Conservation (phyloP, 2,797 vertebrate species). For the Sebastes vulpes region DNA sequence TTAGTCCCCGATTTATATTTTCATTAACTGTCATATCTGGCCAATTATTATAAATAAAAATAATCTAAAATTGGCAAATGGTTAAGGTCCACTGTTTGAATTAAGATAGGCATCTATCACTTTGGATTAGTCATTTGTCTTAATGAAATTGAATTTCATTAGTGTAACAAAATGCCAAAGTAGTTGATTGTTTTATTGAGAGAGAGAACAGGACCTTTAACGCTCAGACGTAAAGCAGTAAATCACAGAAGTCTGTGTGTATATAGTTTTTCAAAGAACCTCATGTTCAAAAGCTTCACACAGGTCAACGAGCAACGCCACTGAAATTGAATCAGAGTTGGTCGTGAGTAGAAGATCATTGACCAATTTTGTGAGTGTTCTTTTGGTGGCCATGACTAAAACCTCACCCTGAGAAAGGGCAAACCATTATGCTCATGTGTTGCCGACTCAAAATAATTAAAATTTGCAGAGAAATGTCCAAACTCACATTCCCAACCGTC, state of each 20-base stretch:
- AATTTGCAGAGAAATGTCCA: neutral
- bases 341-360: neutral
- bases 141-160: neutral
- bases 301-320: neutral
- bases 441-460: neutral
- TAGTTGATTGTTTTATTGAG: neutral
- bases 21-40: neutral
- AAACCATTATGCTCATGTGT: neutral
- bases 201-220: neutral
- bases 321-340: slow-evolving; percentile 5
- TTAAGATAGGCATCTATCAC: neutral
- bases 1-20: neutral
- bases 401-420: neutral
- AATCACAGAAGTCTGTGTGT: neutral
- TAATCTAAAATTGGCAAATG: neutral
- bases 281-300: neutral
- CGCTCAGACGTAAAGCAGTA: neutral
- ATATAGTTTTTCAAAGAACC: neutral
- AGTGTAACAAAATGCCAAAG: neutral
- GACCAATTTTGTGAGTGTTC: neutral
- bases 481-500: neutral
- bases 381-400: neutral
- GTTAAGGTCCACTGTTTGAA: neutral
- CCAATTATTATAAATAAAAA: neutral
- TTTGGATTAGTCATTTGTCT: neutral